phyloP scores from a whole-genome alignment of 2,888 invertebrate species.

The Craniophora ligustri region DNA sequence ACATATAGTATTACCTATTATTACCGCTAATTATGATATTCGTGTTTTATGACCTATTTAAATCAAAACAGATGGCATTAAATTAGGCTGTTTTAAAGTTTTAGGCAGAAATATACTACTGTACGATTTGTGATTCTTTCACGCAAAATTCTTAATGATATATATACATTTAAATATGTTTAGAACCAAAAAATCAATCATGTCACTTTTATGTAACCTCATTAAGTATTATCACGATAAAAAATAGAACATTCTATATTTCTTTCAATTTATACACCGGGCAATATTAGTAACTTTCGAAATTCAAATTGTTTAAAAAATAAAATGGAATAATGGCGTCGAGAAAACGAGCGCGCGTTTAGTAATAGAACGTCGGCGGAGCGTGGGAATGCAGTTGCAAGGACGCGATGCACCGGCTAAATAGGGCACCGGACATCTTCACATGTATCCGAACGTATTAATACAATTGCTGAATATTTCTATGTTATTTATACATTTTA shows the following conservation, averaged over 20 bases:
- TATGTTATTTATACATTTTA: not conserved
- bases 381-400: constrained; percentile 58
- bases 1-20: not conserved
- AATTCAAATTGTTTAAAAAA: constrained; percentile 10
- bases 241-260: too few relatives aligned
- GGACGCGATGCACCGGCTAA: constrained; percentile 56
- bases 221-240: too few relatives aligned
- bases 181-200: not conserved
- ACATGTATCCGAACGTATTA: constrained; percentile 38
- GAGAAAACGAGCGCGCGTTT: constrained; percentile 34
- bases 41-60: not conserved
- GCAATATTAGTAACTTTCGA: not conserved
- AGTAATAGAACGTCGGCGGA: constrained; percentile 43
- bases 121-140: not conserved
- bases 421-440: constrained; percentile 52
- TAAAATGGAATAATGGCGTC: constrained; percentile 13
- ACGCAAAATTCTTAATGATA: too few relatives aligned
- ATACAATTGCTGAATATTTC: constrained; percentile 12
- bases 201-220: too few relatives aligned
- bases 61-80: not conserved
- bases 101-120: not conserved
- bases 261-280: too few relatives aligned
- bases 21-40: not conserved
- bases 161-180: not conserved
- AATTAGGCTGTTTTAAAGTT: not conserved